Conservation (phyloP, 1,140 invertebrate species). For the Zaprionus tsacasi region DNA sequence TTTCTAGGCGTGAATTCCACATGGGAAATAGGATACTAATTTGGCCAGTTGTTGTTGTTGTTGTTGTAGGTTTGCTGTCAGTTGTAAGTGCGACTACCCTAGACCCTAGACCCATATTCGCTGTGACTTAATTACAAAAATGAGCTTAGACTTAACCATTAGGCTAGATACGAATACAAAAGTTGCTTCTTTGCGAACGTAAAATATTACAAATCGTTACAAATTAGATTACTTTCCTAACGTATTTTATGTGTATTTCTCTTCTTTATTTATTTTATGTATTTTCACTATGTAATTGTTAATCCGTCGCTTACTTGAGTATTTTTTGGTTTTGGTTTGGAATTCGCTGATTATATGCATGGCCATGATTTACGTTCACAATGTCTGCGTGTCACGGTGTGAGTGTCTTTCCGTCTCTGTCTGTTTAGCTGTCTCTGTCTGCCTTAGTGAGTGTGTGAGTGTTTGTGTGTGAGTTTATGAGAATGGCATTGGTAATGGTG, state of each 20-base stretch:
- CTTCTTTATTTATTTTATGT: slow-evolving; percentile 1
- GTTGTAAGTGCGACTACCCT: slow-evolving; percentile 23
- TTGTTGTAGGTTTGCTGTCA: slow-evolving; percentile 42
- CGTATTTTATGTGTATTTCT: not conserved
- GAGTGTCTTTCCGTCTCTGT: slow-evolving; percentile 34
- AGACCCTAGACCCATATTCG: slow-evolving; percentile 13
- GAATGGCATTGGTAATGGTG: slow-evolving; percentile 40
- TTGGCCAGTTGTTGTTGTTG: slow-evolving; percentile 56
- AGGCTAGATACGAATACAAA: slow-evolving; percentile 54
- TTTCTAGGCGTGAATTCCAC: slow-evolving; percentile 47
- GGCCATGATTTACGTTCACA: slow-evolving; percentile 79
- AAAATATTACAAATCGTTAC: slow-evolving; percentile 28
- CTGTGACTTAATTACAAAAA: slow-evolving; percentile 69
- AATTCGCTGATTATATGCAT: slow-evolving; percentile 81
- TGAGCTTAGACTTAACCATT: slow-evolving; percentile 57
- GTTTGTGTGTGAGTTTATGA: slow-evolving; percentile 32
- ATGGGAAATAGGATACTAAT: slow-evolving; percentile 69
- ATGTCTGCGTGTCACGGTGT: slow-evolving; percentile 48
- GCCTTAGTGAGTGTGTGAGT: no score
- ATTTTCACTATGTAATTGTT: slow-evolving; percentile 53
- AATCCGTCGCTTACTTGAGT: slow-evolving; percentile 69
- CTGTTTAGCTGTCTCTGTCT: slow-evolving; percentile 35
- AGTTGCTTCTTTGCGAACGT: slow-evolving; percentile 47
- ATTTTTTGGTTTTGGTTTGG: slow-evolving; percentile 69
- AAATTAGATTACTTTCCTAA: slow-evolving; percentile 9